A percentile compares a stretch with the other conserved stretches of the same genome.
These are phyloP conservation scores for Elegia similella DNA, from an alignment of 2,888 invertebrate genomes.

Conservation along the genomic window DNA sequence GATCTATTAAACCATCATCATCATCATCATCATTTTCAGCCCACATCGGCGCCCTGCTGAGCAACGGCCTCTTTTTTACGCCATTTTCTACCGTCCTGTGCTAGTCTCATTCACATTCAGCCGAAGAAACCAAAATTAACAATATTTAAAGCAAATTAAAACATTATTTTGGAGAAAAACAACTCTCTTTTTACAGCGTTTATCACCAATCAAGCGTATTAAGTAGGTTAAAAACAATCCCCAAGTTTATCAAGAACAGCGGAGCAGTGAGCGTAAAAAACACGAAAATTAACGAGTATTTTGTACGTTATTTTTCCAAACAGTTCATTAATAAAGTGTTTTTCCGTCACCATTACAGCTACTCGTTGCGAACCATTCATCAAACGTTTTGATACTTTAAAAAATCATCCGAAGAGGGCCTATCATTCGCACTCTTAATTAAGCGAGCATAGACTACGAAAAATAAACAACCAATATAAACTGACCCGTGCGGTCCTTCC, in stretches of 20 bases:
- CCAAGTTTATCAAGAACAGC: background rate
- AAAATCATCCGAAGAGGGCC: constrained; percentile 55
- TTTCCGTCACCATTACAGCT: constrained; percentile 7
- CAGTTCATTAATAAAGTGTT: constrained; percentile 9
- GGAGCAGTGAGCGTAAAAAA: background rate
- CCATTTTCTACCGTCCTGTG: too few relatives aligned
- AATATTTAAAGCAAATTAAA: too few relatives aligned
- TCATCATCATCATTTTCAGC: too few relatives aligned
- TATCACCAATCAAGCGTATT: background rate
- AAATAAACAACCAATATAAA: constrained; percentile 58
- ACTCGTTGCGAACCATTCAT: constrained; percentile 27
- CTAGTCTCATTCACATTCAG: too few relatives aligned
- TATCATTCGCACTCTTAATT: constrained; percentile 76
- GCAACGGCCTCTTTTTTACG: too few relatives aligned
- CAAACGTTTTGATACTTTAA: constrained; percentile 33
- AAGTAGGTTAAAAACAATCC: background rate
- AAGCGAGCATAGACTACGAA: constrained; percentile 50
- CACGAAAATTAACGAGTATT: constrained; percentile 14
- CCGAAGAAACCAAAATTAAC: too few relatives aligned
- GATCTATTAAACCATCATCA: too few relatives aligned
- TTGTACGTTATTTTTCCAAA: constrained; percentile 16
- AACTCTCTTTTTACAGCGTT: too few relatives aligned
- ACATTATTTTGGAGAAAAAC: too few relatives aligned
- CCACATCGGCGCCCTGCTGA: too few relatives aligned
- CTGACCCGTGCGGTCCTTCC: constrained; percentile 37